These are phyloP conservation scores for Pangasius macronema DNA, from an alignment of 2,797 vertebrate species.

Conservation along the genomic window DNA sequence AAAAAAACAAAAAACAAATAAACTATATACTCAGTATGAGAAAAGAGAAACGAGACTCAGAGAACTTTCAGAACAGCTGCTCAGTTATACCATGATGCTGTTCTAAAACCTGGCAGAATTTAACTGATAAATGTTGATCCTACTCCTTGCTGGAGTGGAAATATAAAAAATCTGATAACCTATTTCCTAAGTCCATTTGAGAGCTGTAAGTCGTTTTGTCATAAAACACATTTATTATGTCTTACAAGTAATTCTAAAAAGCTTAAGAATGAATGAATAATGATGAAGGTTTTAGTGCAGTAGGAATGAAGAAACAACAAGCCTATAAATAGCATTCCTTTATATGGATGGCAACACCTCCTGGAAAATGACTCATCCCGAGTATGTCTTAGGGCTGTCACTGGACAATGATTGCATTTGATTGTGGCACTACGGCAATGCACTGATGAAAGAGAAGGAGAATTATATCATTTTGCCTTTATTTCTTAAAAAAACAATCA, in stretches of 20 bases:
- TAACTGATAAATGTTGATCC: background rate
- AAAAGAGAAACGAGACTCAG: too few species aligned
- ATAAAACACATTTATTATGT: background rate
- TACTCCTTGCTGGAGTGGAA: background rate
- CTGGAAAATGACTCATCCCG: background rate
- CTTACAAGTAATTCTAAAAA: background rate
- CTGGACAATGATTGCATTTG: background rate
- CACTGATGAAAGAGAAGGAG: background rate
- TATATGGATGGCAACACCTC: background rate
- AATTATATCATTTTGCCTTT: background rate
- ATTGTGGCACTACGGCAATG: background rate
- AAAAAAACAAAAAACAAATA: background rate
- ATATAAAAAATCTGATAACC: background rate
- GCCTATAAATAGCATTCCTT: background rate
- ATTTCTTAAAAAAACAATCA: too few species aligned
- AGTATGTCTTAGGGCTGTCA: background rate
- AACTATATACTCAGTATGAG: background rate
- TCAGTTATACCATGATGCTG: background rate
- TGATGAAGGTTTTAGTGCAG: background rate
- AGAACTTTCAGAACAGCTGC: background rate
- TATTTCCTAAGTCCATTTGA: background rate
- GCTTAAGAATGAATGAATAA: background rate
- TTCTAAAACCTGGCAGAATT: background rate
- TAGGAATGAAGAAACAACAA: background rate
- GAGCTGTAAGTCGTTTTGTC: background rate